Base-by-base conservation (phyloP, 1,140 invertebrate species). In the Tetranychus cinnabarinus region DNA sequence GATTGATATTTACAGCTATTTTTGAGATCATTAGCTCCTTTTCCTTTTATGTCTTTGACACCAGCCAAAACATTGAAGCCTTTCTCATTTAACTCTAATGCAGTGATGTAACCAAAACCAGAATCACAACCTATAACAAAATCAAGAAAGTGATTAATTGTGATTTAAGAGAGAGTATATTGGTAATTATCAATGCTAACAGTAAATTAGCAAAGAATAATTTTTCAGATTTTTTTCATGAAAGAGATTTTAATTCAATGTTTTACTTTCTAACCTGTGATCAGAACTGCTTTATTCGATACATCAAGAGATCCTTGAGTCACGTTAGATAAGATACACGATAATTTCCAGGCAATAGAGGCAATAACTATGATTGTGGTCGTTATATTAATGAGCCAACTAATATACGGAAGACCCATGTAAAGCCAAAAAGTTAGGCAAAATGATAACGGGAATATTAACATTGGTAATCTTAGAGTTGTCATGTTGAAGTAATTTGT, bases 41-140 rank as follows among this genome's bases (percentile, higher is more conserved):
- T 66, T 0, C 72, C 65, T 34, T 77, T 71, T 0, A 74, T 74
- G 5, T 76, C 66, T 39, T 84, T 75, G 69, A 86, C 84, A 2
- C 81, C 80, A 12, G 85, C 86, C 62, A 72, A 75, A 15, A 77
- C 76, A 37, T 69, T 67, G 62, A 72, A 75, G 1, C 76, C 76
- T 37, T 70, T 58, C 7, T 61, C 56, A 62, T 75, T 72, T 39
- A 77, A 66, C 31, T 68, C 65, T 5, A 63, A 61, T 1, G 76
- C 75, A 34, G 77, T 65, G 31, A 68, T 62, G 56, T 71, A 62
- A 6, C 72, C 72, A 62, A 74, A 71, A 2, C 72, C 72, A n/a
- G 68, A 62, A 59, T 74, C 72, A 60, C 72, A 74, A 23, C 72
- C 71, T 71, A n/a, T 8, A n/a, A 52, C 50, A 52, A 4, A 52